Evolutionary conservation across 2,888 invertebrate genomes (phyloP).

Genomic region (Lasioglossum morio): DNA sequence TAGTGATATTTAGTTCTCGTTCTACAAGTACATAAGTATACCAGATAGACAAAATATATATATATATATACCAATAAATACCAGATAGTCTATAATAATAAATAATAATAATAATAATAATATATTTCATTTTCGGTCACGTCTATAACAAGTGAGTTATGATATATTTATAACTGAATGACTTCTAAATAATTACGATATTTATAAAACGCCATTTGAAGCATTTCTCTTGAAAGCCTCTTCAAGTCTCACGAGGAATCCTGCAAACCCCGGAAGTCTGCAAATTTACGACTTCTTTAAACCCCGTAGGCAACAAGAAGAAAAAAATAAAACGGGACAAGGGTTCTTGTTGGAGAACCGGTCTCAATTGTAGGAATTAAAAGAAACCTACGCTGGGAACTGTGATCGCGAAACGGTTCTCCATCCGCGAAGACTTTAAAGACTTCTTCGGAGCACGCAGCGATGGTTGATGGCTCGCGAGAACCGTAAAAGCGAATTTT

Average conservation of each 20-base stretch:
- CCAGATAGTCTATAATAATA: too few relatives aligned
- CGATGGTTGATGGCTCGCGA: neutral
- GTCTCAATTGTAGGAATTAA: neutral
- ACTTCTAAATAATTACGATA: too few relatives aligned
- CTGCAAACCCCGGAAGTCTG: neutral
- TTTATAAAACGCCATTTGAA: too few relatives aligned
- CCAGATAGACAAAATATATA: too few relatives aligned
- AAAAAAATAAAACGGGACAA: neutral
- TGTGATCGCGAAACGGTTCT: neutral
- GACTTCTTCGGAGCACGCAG: neutral
- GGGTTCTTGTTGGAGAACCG: neutral
- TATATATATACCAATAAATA: too few relatives aligned
- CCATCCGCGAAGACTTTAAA: constrained; percentile 3
- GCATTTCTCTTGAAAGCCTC: neutral
- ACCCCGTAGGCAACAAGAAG: neutral
- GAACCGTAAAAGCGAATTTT: constrained; percentile 21
- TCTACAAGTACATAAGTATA: too few relatives aligned
- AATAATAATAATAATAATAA: too few relatives aligned
- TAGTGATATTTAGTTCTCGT: too few relatives aligned
- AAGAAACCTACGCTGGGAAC: neutral
- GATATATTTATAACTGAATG: too few relatives aligned
- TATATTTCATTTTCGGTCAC: too few relatives aligned
- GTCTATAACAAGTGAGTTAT: too few relatives aligned
- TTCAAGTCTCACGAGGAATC: neutral
- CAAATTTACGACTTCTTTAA: neutral